A percentile compares a stretch with the other conserved stretches of the same genome.
phyloP scores from a whole-genome alignment of 2,113 vertebrate species.

The Saguinus midas region DNA sequence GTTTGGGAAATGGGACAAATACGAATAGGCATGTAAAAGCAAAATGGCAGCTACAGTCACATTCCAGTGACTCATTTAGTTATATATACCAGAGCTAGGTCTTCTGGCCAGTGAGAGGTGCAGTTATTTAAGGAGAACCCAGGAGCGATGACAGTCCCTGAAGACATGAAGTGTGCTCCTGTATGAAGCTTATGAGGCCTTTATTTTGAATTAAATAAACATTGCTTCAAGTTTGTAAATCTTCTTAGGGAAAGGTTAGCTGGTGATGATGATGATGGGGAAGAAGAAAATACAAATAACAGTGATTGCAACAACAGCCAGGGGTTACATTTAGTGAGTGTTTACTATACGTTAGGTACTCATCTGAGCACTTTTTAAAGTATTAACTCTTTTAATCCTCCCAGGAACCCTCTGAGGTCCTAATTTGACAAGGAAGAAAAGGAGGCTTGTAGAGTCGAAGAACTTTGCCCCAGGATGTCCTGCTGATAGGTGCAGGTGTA shows the following conservation, averaged over 20 bases:
- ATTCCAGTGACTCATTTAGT: background rate
- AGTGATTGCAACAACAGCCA: background rate
- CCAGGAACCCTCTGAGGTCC: background rate
- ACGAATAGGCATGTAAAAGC: background rate
- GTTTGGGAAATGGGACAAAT: background rate
- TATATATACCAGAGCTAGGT: background rate
- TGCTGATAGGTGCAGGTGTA: background rate
- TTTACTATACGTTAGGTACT: background rate
- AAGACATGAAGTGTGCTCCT: background rate
- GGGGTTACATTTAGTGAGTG: background rate
- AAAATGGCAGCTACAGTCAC: background rate
- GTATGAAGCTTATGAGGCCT: background rate
- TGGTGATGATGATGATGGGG: background rate
- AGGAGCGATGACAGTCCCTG: background rate
- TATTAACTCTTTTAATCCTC: background rate
- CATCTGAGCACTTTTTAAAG: background rate
- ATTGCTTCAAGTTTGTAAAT: background rate
- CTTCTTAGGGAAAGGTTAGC: background rate
- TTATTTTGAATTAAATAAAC: background rate
- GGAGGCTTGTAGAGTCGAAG: background rate
- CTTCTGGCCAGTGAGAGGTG: background rate
- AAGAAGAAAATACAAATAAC: background rate
- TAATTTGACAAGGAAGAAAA: background rate
- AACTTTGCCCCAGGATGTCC: background rate
- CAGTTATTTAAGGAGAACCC: background rate